These are phyloP conservation scores for Corvus cornix DNA, from an alignment of 2,113 vertebrate genomes.

Conservation along the genomic window DNA sequence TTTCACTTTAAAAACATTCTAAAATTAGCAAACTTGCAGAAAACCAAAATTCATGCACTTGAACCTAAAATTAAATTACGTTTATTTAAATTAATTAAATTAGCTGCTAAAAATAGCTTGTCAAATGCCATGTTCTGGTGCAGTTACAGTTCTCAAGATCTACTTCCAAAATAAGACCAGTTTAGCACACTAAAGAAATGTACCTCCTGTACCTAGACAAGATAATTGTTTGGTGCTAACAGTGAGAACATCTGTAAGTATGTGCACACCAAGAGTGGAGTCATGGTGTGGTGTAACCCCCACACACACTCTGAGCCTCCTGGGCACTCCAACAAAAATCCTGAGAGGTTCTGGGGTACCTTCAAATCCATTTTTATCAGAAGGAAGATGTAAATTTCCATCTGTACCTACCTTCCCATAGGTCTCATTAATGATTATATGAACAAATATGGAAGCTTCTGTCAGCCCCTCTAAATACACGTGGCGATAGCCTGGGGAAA, in stretches of 20 bases:
- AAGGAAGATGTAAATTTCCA: not conserved
- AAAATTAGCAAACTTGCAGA: not conserved
- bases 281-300: not conserved
- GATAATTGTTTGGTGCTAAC: not conserved
- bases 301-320: not conserved
- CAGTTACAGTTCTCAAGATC: not conserved
- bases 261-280: not conserved
- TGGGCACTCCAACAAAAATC: not conserved
- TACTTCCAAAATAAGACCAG: not conserved
- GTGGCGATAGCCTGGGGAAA: slow-evolving; percentile 88
- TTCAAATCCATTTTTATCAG: not conserved
- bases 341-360: not conserved
- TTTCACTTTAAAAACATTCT: not conserved
- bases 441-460: slow-evolving; percentile 97
- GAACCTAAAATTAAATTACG: not conserved
- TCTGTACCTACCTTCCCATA: slow-evolving; percentile 89
- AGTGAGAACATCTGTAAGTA: not conserved
- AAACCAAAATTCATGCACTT: not conserved
- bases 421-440: slow-evolving; percentile 94
- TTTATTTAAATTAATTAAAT: not conserved
- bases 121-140: not conserved
- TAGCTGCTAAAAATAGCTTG: not conserved
- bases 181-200: not conserved
- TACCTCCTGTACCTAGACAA: not conserved
- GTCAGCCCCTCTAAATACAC: slow-evolving; percentile 95